Conservation (phyloP, 2,797 vertebrate genomes). For the Microchirus variegatus region DNA sequence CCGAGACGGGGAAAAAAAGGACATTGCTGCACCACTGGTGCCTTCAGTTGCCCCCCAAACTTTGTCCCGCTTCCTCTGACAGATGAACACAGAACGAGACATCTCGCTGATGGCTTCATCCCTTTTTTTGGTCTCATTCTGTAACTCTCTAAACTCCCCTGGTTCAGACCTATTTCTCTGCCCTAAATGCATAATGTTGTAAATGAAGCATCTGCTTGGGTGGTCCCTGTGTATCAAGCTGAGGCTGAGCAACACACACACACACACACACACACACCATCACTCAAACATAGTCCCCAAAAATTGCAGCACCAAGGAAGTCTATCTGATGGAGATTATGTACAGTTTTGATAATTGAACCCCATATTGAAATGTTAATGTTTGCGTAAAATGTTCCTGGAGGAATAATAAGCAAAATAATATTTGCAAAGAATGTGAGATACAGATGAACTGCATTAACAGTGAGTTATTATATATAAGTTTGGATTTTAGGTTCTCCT, state of each 20-base stretch:
- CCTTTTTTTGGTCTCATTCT: slow-evolving; percentile 59
- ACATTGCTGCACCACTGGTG: slow-evolving; percentile 4
- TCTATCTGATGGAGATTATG: background rate
- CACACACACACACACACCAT: slow-evolving; percentile 23
- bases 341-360: background rate
- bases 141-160: slow-evolving; percentile 52
- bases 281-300: slow-evolving; percentile 47
- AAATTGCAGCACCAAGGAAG: slow-evolving; percentile 28
- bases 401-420: background rate
- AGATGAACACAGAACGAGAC: slow-evolving; percentile 16
- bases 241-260: slow-evolving; percentile 31
- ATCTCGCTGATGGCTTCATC: slow-evolving; percentile 43
- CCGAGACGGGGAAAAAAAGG: slow-evolving; percentile 20
- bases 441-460: slow-evolving; percentile 3
- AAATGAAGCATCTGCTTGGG: slow-evolving; percentile 75
- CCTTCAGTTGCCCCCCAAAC: background rate
- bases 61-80: slow-evolving; percentile 11
- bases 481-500: too few species aligned
- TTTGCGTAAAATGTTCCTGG: slow-evolving; percentile 3
- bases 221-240: slow-evolving; percentile 63
- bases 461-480: too few species aligned
- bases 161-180: slow-evolving; percentile 73
- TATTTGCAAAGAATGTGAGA: background rate
- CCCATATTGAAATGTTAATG: too few species aligned
- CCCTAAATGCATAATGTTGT: slow-evolving; percentile 77